Percentiles rank a stretch among this genome's conserved stretches.
Conservation (phyloP, 2,113 vertebrate species). For the Psammodynastes pulverulentus region DNA sequence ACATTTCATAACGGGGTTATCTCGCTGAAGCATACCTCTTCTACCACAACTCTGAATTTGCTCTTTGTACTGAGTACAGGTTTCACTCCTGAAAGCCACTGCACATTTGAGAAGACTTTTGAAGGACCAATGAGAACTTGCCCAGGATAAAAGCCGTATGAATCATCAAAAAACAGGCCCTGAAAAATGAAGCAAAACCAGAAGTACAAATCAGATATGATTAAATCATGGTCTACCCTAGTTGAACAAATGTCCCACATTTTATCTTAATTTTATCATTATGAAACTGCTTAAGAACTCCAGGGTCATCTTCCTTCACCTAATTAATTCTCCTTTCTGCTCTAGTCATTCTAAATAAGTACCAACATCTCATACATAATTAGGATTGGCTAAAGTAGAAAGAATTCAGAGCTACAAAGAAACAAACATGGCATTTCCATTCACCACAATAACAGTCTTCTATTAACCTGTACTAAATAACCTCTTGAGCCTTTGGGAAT, state of each 20-base stretch:
- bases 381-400: neutral
- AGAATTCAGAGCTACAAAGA: slow-evolving; percentile 7
- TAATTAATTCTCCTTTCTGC: slow-evolving; percentile 6
- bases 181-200: slow-evolving; percentile 49
- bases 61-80: slow-evolving; percentile 97
- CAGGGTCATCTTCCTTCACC: slow-evolving; percentile 15
- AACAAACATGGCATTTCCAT: neutral
- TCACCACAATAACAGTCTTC: neutral
- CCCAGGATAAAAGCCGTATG: slow-evolving; percentile 96
- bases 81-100: slow-evolving; percentile 96
- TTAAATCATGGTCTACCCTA: neutral
- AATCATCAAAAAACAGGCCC: slow-evolving; percentile 98
- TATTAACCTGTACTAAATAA: neutral
- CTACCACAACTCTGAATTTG: slow-evolving; percentile 97
- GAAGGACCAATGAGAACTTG: slow-evolving; percentile 96
- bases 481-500: neutral
- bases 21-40: slow-evolving; percentile 78
- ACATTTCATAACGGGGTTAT: neutral
- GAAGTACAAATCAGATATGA: neutral
- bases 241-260: neutral
- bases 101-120: slow-evolving; percentile 95
- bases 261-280: neutral
- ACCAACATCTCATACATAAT: neutral
- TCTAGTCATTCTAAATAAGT: slow-evolving; percentile 48
- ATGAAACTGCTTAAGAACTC: slow-evolving; percentile 3